Base-by-base conservation (phyloP, 2,797 vertebrate genomes). In the Betta splendens region DNA sequence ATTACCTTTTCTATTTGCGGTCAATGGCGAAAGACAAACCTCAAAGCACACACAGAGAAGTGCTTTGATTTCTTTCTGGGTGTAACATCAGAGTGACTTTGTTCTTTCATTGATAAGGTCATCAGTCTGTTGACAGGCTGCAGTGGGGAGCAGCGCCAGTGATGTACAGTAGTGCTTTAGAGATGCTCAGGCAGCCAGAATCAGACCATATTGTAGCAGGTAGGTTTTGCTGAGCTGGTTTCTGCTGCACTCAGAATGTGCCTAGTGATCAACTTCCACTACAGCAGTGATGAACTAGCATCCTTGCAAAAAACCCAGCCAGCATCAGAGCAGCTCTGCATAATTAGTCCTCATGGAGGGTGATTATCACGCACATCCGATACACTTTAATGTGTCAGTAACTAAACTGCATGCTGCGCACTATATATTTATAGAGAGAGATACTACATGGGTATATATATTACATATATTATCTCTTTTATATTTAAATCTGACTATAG, bases 211-310 rank as follows among this genome's bases (percentile, higher is more conserved):
- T 82, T 89, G 86, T 85, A 88, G 84, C 71, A 73, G 78, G 73
- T 75, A 77, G 75, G 72, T 81, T 87, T 76, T 89, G 91, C 87
- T 91, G 90, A 90, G 86, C 85, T 89, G 81, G 85, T 81, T 86
- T 62, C 80, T 87, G 75, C 86, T 85, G 86, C 79, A 83, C 56
- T 80, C 67, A 81, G 78, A 91, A 87, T 91, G 88, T 91, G 88
- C 87, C 87, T 85, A 84, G 87, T 90, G 88, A 91, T 90, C 85
- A 90, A 84, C 87, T 90, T 85, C 82, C 74, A 79, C 73, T 75
- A 75, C 75, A 85, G 84, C 67, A 77, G 66, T 68, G 64, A 82
- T 81, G 76, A 87, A 89, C 73, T 77, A 57, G 68, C 63, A 49
- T 78, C 74, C 63, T 42, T 47, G 55, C 80, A 15, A 65, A 21